phyloP scores from a whole-genome alignment of 2,888 invertebrate species.

The Periphyllus acericola region DNA sequence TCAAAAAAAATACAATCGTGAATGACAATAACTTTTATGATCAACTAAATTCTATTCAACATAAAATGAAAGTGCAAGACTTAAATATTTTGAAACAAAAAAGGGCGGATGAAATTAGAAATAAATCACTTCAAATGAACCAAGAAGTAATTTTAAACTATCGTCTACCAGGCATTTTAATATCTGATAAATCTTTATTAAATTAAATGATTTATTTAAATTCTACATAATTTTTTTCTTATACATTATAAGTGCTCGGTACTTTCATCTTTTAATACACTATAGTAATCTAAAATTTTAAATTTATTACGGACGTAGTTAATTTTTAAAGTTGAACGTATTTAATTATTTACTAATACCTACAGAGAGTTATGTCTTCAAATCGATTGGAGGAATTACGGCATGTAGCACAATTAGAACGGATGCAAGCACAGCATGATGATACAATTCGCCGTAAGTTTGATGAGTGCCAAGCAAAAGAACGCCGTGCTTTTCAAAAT shows the following conservation, averaged over 20 bases:
- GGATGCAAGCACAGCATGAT: constrained; percentile 62
- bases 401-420: constrained; percentile 64
- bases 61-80: constrained; percentile 46
- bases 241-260: too few species aligned
- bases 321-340: too few species aligned
- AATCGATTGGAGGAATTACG: constrained; percentile 65
- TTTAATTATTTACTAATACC: not conserved
- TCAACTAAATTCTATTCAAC: constrained; percentile 34
- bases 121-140: constrained; percentile 31
- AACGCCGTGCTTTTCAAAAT: constrained; percentile 63
- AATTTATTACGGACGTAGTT: too few species aligned
- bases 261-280: too few species aligned
- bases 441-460: constrained; percentile 62
- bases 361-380: constrained; percentile 65
- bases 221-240: too few species aligned
- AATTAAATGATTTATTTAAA: too few species aligned
- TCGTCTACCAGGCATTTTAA: not conserved
- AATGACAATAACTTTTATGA: constrained; percentile 40
- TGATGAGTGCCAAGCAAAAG: constrained; percentile 63
- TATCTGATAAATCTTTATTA: not conserved
- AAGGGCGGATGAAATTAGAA: constrained; percentile 45
- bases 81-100: constrained; percentile 39
- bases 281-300: too few species aligned
- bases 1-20: constrained; percentile 39
- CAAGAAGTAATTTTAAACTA: constrained; percentile 45